A percentile compares a stretch with the other conserved stretches of the same genome.
These are phyloP conservation scores for Ophraella communa DNA, from an alignment of 2,888 invertebrate genomes.

Conservation along the genomic window DNA sequence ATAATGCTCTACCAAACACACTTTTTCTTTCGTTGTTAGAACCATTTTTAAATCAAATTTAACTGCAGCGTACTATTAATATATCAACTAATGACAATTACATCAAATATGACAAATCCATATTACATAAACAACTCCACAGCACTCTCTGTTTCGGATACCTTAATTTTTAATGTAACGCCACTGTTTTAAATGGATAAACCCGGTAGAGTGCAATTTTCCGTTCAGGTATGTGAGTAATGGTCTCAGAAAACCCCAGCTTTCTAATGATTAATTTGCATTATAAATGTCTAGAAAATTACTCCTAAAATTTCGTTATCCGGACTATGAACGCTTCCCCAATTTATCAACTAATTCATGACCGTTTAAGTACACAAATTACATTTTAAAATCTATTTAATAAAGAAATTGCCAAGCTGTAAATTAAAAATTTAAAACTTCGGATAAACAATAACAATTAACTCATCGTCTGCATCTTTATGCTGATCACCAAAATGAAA, in stretches of 20 bases:
- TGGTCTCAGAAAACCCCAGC: slow-evolving; percentile 8
- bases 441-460: too few relatives aligned
- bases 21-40: too few relatives aligned
- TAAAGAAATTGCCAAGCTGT: background rate
- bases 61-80: too few relatives aligned
- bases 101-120: too few relatives aligned
- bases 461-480: too few relatives aligned
- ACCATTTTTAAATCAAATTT: too few relatives aligned
- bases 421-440: background rate
- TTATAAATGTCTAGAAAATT: slow-evolving; percentile 19
- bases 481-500: too few relatives aligned
- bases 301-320: slow-evolving; percentile 9
- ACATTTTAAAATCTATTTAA: background rate
- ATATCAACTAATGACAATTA: too few relatives aligned
- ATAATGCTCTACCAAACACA: too few relatives aligned
- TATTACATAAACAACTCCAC: too few relatives aligned
- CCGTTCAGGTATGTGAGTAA: slow-evolving; percentile 19
- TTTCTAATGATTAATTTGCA: slow-evolving; percentile 17
- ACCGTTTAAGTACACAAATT: background rate
- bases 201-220: slow-evolving; percentile 15
- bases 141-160: too few relatives aligned
- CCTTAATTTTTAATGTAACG: slow-evolving; percentile 13
- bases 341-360: slow-evolving; percentile 17
- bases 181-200: slow-evolving; percentile 1
- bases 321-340: slow-evolving; percentile 1